Evolutionary conservation across 2,888 invertebrate genomes (phyloP).

Genomic region (Lissonota sp.): DNA sequence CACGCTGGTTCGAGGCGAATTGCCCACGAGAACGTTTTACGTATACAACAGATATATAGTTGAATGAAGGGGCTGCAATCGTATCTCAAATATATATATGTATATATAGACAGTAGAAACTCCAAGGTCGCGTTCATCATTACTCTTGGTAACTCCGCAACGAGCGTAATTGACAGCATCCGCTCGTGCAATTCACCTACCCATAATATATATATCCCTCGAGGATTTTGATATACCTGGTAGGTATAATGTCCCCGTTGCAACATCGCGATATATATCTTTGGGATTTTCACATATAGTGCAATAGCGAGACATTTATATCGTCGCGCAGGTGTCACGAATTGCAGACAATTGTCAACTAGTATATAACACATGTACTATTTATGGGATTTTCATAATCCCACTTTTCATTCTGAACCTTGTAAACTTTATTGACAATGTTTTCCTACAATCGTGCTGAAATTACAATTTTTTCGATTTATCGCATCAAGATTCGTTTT

Average conservation of each 20-base stretch:
- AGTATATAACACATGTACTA: not conserved
- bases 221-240: slow-evolving; percentile 37
- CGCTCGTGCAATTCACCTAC: slow-evolving; percentile 52
- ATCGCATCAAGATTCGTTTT: too few species aligned
- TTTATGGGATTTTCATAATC: not conserved
- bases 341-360: slow-evolving; percentile 27
- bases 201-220: slow-evolving; percentile 39
- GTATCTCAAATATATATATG: slow-evolving; percentile 6
- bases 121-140: slow-evolving; percentile 64
- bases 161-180: slow-evolving; percentile 68
- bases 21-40: slow-evolving; percentile 37
- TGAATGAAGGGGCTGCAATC: not conserved
- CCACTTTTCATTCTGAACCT: too few species aligned
- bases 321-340: slow-evolving; percentile 30
- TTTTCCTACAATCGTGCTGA: too few species aligned
- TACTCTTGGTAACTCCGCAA: slow-evolving; percentile 57
- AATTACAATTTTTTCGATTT: too few species aligned
- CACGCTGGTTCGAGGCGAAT: slow-evolving; percentile 33
- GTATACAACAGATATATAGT: not conserved
- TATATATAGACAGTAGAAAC: slow-evolving; percentile 22
- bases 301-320: slow-evolving; percentile 31
- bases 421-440: too few species aligned
- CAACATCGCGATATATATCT: not conserved
- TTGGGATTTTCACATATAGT: not conserved
- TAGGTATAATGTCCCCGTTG: slow-evolving; percentile 1